phyloP scores from a whole-genome alignment of 2,113 vertebrate species.

The Zootoca vivipara region DNA sequence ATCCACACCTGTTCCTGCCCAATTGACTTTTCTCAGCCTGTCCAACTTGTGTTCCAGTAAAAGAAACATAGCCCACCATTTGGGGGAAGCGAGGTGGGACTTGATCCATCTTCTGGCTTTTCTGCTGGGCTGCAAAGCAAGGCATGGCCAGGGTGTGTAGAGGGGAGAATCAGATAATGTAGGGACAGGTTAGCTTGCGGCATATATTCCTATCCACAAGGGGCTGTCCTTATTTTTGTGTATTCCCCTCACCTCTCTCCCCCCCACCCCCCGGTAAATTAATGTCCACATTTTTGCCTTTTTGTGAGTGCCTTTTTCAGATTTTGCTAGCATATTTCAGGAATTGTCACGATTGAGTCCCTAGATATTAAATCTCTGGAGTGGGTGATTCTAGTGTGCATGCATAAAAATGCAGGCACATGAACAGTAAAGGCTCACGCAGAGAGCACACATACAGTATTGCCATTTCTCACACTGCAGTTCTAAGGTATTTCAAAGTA shows the following conservation, averaged over 20 bases:
- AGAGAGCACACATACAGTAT: no score
- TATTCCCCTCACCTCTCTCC: no score
- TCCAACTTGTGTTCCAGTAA: background rate
- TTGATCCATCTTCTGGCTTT: background rate
- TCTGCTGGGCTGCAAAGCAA: background rate
- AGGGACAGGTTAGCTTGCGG: background rate
- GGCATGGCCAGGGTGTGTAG: no score
- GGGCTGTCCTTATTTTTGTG: background rate
- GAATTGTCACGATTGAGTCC: no score
- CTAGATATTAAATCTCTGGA: background rate
- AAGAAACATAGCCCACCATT: background rate
- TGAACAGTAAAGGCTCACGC: background rate
- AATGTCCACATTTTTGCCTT: background rate
- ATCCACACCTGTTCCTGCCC: background rate
- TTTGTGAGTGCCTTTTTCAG: background rate
- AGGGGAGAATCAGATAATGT: background rate
- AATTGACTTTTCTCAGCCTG: no score
- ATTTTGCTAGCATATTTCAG: background rate
- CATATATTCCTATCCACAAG: background rate
- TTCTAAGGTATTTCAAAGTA: background rate
- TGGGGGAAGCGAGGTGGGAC: no score
- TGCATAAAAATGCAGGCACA: background rate
- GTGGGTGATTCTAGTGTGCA: background rate
- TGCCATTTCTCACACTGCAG: background rate
- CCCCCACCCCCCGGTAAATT: background rate